A percentile compares a stretch with the other conserved stretches of the same genome.
Conservation (phyloP, 2,888 invertebrate species). For the Magallana nippona region DNA sequence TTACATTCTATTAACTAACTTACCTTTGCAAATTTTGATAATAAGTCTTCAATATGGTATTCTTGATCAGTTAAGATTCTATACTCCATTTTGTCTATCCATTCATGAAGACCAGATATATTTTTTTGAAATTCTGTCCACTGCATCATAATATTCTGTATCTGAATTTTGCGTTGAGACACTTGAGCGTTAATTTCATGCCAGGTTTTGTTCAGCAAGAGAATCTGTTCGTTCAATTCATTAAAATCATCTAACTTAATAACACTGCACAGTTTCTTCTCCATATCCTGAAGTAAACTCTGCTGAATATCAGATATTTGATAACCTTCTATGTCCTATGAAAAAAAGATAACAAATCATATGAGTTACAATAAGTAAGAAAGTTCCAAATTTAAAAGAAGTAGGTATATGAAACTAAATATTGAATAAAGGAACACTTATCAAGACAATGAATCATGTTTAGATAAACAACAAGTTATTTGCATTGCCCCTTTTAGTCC, state of each 20-base stretch:
- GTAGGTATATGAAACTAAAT: no score
- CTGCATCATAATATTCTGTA: constrained; percentile 69
- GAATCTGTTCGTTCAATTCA: constrained; percentile 75
- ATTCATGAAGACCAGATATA: constrained; percentile 69
- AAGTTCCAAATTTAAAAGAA: no score
- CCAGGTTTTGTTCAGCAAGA: constrained; percentile 78
- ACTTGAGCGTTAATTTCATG: constrained; percentile 75
- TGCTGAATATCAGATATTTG: constrained; percentile 68
- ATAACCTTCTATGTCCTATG: constrained; percentile 75
- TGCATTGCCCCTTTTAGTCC: no score
- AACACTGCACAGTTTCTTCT: constrained; percentile 65
- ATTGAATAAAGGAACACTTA: no score
- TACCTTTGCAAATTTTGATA: constrained; percentile 75
- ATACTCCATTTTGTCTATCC: constrained; percentile 73
- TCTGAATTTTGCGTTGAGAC: constrained; percentile 63
- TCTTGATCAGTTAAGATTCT: constrained; percentile 70
- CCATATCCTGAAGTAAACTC: constrained; percentile 66
- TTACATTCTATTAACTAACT: neutral
- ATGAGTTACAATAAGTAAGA: no score
- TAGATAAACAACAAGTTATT: no score
- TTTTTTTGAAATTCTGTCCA: constrained; percentile 72
- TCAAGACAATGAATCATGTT: no score
- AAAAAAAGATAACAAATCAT: constrained; percentile 15
- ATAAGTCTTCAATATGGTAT: constrained; percentile 76
- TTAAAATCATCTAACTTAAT: constrained; percentile 76